Conservation (phyloP, 2,888 invertebrate genomes). For the Linyphia triangularis region DNA sequence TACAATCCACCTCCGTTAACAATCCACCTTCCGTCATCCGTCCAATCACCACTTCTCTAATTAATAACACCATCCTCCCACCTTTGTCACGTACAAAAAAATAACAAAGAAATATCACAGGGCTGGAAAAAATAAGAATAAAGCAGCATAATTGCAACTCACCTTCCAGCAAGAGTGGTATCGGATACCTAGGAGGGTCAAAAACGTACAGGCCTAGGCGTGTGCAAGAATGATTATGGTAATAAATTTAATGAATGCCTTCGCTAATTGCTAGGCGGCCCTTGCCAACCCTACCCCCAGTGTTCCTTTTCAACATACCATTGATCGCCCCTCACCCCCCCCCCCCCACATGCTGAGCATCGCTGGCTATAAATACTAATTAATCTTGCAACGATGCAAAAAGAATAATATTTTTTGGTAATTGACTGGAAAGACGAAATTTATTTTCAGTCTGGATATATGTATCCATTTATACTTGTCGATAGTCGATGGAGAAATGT, state of each 20-base stretch:
- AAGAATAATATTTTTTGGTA: slow-evolving; percentile 73
- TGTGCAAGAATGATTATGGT: slow-evolving; percentile 75
- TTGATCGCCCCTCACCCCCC: slow-evolving; percentile 17
- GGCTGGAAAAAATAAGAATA: slow-evolving; percentile 21
- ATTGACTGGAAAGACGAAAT: slow-evolving; percentile 72
- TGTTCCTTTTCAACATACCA: slow-evolving; percentile 9
- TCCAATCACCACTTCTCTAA: slow-evolving; percentile 34
- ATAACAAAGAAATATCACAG: not conserved
- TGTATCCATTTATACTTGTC: too few species aligned
- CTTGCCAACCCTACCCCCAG: slow-evolving; percentile 11
- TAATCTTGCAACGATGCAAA: slow-evolving; percentile 61
- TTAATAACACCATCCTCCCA: slow-evolving; percentile 52
- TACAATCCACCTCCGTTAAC: not conserved
- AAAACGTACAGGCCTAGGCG: slow-evolving; percentile 59
- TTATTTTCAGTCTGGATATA: slow-evolving; percentile 41
- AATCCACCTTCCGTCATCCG: slow-evolving; percentile 44
- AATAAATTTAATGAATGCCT: slow-evolving; percentile 75
- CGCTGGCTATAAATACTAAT: slow-evolving; percentile 73
- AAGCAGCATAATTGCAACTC: slow-evolving; percentile 60
- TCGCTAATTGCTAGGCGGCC: slow-evolving; percentile 71
- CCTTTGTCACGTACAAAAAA: slow-evolving; percentile 9
- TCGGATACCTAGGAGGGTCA: slow-evolving; percentile 67
- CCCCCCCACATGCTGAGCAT: not conserved
- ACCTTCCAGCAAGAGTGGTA: slow-evolving; percentile 38
- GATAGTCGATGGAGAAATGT: not conserved